phyloP scores from a whole-genome alignment of 2,888 invertebrate genomes.

The Nemapogon koenigi region DNA sequence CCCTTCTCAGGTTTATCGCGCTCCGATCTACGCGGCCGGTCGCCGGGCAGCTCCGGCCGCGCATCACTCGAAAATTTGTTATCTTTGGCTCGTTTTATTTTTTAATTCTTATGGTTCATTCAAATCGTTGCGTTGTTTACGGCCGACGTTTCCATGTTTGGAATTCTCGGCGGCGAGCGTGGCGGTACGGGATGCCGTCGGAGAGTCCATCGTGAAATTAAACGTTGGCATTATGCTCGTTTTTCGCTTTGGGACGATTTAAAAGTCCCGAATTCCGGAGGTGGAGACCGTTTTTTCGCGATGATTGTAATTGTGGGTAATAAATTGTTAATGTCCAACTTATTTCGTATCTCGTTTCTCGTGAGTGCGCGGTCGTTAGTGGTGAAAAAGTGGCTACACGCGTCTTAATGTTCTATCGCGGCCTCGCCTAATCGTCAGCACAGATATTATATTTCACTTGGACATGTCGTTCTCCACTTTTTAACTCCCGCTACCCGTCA shows the following conservation, averaged over 20 bases:
- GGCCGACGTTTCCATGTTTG: conserved; percentile 61
- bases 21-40: conserved; percentile 33
- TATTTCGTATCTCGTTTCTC: conserved; percentile 30
- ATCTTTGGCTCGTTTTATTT: conserved; percentile 36
- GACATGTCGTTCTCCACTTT: conserved; percentile 34
- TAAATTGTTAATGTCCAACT: conserved; percentile 52
- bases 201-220: conserved; percentile 51
- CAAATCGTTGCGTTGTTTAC: conserved; percentile 63
- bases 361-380: conserved; percentile 28
- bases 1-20: conserved; percentile 52
- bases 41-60: conserved; percentile 28
- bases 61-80: conserved; percentile 54
- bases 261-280: conserved; percentile 44
- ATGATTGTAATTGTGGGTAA: conserved; percentile 56
- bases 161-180: conserved; percentile 34
- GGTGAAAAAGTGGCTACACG: conserved; percentile 35
- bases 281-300: conserved; percentile 43
- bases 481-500: conserved; percentile 45
- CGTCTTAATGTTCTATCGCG: conserved; percentile 42
- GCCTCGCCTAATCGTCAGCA: conserved; percentile 31
- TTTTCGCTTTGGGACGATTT: conserved; percentile 46
- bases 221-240: conserved; percentile 34
- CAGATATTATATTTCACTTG: conserved; percentile 33
- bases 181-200: conserved; percentile 37
- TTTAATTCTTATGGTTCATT: conserved; percentile 54